Percentiles rank a stretch among this genome's conserved stretches.
Evolutionary conservation across 1,140 invertebrate species (phyloP).

Genomic region (Lepidurus apus): DNA sequence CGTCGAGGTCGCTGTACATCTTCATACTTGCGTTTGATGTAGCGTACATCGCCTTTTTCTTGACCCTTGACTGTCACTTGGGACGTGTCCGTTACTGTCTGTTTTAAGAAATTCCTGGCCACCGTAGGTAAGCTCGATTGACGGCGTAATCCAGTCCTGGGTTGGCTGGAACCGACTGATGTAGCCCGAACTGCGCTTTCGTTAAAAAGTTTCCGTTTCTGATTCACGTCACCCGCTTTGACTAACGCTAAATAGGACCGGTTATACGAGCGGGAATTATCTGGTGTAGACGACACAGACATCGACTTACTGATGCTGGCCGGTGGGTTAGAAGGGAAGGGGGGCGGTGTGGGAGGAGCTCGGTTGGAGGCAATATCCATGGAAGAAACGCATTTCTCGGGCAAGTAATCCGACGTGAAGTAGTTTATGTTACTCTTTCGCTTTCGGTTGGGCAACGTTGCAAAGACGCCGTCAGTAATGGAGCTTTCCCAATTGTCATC

Average conservation of each 20-base stretch:
- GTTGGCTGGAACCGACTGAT: neutral
- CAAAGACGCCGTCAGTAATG: slow-evolving; percentile 40
- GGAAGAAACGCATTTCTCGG: slow-evolving; percentile 41
- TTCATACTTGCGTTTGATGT: slow-evolving; percentile 33
- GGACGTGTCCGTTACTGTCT: neutral
- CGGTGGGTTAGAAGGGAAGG: neutral
- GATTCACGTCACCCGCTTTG: slow-evolving; percentile 65
- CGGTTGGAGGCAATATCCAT: slow-evolving; percentile 38
- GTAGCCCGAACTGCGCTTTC: neutral
- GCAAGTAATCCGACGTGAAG: slow-evolving; percentile 39
- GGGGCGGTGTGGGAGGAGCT: slow-evolving; percentile 34
- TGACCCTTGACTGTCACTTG: slow-evolving; percentile 31
- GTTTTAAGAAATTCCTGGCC: neutral
- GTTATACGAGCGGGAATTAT: slow-evolving; percentile 50
- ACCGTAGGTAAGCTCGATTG: neutral
- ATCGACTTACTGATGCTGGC: neutral
- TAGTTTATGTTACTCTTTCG: neutral
- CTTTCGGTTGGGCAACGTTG: slow-evolving; percentile 42
- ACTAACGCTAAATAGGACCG: slow-evolving; percentile 62
- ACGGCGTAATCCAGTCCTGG: neutral
- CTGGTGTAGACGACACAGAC: neutral
- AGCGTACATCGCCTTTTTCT: slow-evolving; percentile 30
- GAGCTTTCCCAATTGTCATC: neutral
- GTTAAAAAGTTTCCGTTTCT: slow-evolving; percentile 39
- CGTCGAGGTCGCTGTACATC: neutral